A percentile compares a stretch with the other conserved stretches of the same genome.
Conservation (phyloP, 2,113 vertebrate species). For the Garra rufa region DNA sequence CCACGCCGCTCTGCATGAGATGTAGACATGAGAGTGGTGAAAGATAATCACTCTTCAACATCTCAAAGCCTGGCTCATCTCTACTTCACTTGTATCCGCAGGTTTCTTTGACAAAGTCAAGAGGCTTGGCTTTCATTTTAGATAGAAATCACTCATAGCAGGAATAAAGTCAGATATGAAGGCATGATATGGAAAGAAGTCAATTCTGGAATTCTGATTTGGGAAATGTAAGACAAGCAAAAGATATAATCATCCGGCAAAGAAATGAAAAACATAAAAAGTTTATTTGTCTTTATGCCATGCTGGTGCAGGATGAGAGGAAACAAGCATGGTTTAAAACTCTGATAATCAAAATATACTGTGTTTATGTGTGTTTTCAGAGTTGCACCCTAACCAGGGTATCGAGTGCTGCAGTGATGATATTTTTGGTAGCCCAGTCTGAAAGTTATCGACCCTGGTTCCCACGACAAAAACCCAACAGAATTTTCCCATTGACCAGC, state of each 20-base stretch:
- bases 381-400: too few species aligned
- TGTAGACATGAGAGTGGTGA: conserved; percentile 62
- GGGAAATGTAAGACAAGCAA: neutral
- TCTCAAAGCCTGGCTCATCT: conserved; percentile 58
- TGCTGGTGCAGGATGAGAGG: too few species aligned
- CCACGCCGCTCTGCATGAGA: conserved; percentile 47
- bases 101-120: conserved; percentile 5
- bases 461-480: too few species aligned
- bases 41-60: conserved; percentile 61
- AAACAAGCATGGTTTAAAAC: neutral
- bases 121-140: neutral
- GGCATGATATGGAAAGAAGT: neutral
- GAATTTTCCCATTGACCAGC: too few species aligned
- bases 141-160: neutral
- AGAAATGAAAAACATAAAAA: neutral
- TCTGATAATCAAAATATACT: neutral
- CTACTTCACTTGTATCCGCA: neutral
- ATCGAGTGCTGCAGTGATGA: too few species aligned
- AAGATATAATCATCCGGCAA: neutral
- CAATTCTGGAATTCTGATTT: neutral
- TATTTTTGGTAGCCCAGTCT: too few species aligned
- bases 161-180: neutral
- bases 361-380: too few species aligned
- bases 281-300: neutral
- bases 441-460: too few species aligned